Evolutionary conservation across 2,888 invertebrate genomes (phyloP).

Genomic region (Mimas tiliae): DNA sequence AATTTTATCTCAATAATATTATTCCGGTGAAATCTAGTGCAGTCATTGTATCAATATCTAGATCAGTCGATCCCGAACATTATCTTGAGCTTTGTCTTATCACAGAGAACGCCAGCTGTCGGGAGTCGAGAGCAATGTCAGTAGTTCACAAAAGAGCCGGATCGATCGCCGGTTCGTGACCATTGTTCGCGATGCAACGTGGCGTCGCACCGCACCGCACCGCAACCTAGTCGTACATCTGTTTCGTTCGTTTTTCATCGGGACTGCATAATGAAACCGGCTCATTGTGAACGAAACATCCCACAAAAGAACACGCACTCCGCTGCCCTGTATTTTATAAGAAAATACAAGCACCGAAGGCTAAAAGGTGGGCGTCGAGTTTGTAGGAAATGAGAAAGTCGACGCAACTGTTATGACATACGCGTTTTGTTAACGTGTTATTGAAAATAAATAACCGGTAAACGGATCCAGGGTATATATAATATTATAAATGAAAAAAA

Average conservation of each 20-base stretch:
- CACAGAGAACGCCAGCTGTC: constrained; percentile 58
- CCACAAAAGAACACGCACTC: constrained; percentile 80
- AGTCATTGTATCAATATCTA: not conserved
- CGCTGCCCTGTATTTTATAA: constrained; percentile 64
- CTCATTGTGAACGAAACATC: constrained; percentile 77
- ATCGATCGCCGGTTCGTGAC: constrained; percentile 78
- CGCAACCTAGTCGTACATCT: constrained; percentile 64
- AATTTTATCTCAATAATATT: not conserved
- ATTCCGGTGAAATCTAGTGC: not conserved
- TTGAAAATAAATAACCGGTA: constrained; percentile 70
- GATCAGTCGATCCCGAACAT: not conserved
- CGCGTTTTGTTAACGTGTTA: constrained; percentile 73
- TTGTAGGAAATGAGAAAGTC: constrained; percentile 79
- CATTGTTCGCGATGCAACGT: constrained; percentile 68
- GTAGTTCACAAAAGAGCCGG: constrained; percentile 69
- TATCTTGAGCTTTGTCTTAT: constrained; percentile 27
- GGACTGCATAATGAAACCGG: constrained; percentile 79
- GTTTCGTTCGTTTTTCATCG: constrained; percentile 80
- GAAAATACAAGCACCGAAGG: constrained; percentile 73
- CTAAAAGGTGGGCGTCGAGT: constrained; percentile 76
- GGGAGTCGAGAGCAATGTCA: constrained; percentile 51
- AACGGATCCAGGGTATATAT: constrained; percentile 48
- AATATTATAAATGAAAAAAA: not conserved
- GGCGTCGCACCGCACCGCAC: constrained; percentile 67
- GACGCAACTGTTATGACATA: constrained; percentile 78